Evolutionary conservation across 2,797 vertebrate genomes (phyloP).

Genomic region (Eulemur albifrons): DNA sequence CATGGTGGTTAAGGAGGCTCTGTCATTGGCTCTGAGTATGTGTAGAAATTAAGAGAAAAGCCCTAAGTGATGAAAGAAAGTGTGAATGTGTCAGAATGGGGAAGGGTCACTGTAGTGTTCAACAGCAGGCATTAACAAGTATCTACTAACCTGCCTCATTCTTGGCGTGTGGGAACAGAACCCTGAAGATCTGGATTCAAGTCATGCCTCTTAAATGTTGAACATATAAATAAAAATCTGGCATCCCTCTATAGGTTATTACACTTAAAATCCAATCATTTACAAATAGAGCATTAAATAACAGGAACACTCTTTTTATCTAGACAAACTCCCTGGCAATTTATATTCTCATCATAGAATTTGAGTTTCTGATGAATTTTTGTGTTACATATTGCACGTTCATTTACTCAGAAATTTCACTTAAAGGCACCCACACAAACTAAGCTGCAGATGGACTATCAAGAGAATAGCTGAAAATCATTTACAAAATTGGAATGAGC

Average conservation of each 20-base stretch:
- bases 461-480: constrained; percentile 41
- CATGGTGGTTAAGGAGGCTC: not conserved
- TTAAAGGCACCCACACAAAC: not conserved
- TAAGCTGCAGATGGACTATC: not conserved
- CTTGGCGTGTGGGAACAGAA: not conserved
- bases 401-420: not conserved
- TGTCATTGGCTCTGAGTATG: not conserved
- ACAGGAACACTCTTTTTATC: not conserved
- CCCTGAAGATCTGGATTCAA: not conserved
- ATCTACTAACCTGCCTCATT: not conserved
- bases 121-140: not conserved
- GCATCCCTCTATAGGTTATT: not conserved
- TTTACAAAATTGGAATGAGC: not conserved
- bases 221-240: constrained; percentile 27
- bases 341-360: not conserved
- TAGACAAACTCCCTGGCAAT: not conserved
- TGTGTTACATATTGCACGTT: not conserved
- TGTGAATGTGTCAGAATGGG: not conserved
- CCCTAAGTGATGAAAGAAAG: not conserved
- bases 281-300: not conserved
- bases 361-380: constrained; percentile 30
- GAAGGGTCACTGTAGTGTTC: not conserved
- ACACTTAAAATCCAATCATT: not conserved
- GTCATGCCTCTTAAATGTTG: not conserved
- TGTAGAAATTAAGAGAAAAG: not conserved